Base-by-base conservation (phyloP, 2,888 invertebrate species). In the Drosophila prolongata region DNA sequence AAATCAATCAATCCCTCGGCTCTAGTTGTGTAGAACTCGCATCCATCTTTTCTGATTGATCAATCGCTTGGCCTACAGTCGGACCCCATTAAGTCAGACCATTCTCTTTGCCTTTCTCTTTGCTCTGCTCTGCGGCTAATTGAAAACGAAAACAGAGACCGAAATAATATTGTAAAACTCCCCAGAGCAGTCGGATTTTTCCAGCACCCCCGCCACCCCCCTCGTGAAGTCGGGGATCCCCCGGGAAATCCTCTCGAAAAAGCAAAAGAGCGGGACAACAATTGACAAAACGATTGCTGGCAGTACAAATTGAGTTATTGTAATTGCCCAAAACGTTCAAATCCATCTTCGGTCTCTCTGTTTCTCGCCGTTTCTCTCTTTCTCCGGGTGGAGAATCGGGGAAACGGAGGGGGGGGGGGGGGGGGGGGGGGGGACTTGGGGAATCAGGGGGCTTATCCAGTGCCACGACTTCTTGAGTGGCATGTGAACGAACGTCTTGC, bases 241-340 rank as follows among this genome's bases (percentile, higher is more conserved):
- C 35, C n/a, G 38, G 19, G 46, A 46, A 37, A 62, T 62, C 64
- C 46, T 35, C 30, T 19, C 30, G 16, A 10, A 27, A 27, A 13
- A 64, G 47, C 47, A 44, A 35, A 11, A 43, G 38, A 27, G 44
- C 49, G 43, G 59, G 47, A 57, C 38, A 46, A 43, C 60, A 62
- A 81, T 87, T 81, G 87, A 87, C 87, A 87, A 87, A 79, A 79
- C 86, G 88, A 85, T 87, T 73, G 86, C 83, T 67, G 77, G 57
- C 80, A 67, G 82, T 75, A 87, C 83, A 84, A 84, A 84, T 84
- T 84, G 83, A 84, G 83, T 87, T 84, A 84, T 84, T 84, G 89
- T 89, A 84, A 84, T 83, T 89, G 83, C 83, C 84, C 85, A 76
- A 83, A 83, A 88, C 75, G 89, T 83, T 83, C 89, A 78, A 82